phyloP scores from a whole-genome alignment of 2,113 vertebrate species.

The Megaptera novaeangliae region DNA sequence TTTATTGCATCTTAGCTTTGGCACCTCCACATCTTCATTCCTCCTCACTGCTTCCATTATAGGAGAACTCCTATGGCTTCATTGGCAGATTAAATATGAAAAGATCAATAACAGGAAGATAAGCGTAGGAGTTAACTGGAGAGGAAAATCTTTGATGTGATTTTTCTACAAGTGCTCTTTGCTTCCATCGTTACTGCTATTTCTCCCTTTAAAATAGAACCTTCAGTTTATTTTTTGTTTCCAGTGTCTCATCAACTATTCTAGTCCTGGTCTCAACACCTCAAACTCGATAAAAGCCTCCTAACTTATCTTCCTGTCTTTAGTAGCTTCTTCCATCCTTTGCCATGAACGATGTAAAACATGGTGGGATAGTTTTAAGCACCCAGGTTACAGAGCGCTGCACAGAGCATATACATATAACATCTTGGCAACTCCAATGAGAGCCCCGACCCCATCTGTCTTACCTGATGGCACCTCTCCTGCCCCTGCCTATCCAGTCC shows the following conservation, averaged over 20 bases:
- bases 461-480: not conserved
- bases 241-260: not conserved
- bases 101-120: not conserved
- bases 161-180: slow-evolving; percentile 7
- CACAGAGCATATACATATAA: not conserved
- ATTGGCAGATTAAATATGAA: not conserved
- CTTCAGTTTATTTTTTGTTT: not conserved
- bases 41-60: not conserved
- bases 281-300: not conserved
- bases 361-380: not conserved
- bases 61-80: not conserved
- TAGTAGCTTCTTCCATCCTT: not conserved
- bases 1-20: not conserved
- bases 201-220: not conserved
- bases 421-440: not conserved
- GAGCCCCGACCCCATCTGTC: not conserved
- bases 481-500: not conserved
- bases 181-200: not conserved
- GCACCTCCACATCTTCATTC: not conserved
- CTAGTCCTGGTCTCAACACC: not conserved
- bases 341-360: not conserved
- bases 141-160: not conserved
- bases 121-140: not conserved
- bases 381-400: not conserved
- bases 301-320: not conserved